phyloP scores from a whole-genome alignment of 2,797 vertebrate genomes.

The Eidolon dupreanum region DNA sequence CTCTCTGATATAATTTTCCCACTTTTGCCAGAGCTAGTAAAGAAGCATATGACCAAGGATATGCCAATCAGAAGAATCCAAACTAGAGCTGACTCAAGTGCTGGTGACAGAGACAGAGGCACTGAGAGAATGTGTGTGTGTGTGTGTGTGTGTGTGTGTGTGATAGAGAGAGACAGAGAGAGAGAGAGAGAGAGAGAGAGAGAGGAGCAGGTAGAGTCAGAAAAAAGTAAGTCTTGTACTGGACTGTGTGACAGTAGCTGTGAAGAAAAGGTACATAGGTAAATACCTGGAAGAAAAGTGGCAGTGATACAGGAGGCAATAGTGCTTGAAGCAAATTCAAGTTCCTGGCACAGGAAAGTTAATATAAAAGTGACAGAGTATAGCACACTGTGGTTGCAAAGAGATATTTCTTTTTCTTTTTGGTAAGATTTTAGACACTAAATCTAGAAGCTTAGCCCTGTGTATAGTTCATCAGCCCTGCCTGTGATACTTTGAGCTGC shows the following conservation, averaged over 20 bases:
- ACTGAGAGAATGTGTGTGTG: too few species aligned
- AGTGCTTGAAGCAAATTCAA: background rate
- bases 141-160: too few species aligned
- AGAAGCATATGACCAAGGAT: background rate
- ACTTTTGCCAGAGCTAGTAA: background rate
- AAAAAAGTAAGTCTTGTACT: background rate
- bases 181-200: too few species aligned
- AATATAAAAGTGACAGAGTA: background rate
- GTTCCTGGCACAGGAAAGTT: background rate
- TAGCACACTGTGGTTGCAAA: background rate
- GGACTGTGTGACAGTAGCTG: background rate
- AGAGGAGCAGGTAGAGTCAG: background rate
- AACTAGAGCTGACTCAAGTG: background rate
- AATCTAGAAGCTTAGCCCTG: background rate
- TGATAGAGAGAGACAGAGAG: background rate
- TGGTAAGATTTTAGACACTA: background rate
- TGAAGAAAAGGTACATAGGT: background rate
- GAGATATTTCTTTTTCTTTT: background rate
- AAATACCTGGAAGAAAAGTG: background rate
- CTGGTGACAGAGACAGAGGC: background rate
- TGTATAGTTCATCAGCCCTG: background rate
- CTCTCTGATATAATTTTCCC: background rate
- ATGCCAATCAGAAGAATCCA: background rate
- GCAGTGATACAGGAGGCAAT: accelerated
- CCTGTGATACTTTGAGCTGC: background rate